These are phyloP conservation scores for Panthera tigris DNA, from an alignment of 2,113 vertebrate genomes.

Conservation along the genomic window DNA sequence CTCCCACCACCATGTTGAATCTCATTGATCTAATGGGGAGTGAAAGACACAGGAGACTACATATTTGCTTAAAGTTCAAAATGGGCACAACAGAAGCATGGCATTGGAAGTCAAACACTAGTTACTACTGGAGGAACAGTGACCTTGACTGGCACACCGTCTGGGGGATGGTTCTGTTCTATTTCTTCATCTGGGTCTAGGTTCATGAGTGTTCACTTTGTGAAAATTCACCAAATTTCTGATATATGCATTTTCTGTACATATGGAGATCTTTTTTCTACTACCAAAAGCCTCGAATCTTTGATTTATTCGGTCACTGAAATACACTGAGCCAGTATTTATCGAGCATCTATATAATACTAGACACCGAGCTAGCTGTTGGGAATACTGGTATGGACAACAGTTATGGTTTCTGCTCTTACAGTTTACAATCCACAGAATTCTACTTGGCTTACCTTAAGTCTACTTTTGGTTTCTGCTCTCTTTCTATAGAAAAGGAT, in stretches of 20 bases:
- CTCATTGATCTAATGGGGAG: background rate
- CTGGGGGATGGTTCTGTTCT: background rate
- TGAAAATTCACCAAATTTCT: slow-evolving; percentile 4
- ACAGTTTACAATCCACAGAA: background rate
- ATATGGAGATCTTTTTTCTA: background rate
- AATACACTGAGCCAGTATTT: background rate
- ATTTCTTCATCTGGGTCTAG: background rate
- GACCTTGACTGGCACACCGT: background rate
- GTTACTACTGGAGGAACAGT: background rate
- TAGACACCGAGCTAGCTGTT: background rate
- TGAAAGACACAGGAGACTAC: background rate
- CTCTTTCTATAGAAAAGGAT: background rate
- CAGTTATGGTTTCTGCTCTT: background rate
- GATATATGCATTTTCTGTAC: background rate
- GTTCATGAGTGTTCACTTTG: background rate
- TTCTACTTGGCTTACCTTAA: background rate
- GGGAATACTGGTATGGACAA: background rate
- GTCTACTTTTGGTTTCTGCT: background rate
- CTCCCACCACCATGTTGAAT: background rate
- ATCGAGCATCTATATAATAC: background rate
- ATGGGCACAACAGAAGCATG: background rate
- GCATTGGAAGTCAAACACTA: background rate
- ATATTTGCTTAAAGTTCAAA: background rate
- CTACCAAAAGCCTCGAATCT: background rate
- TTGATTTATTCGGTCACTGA: background rate